Evolutionary conservation across 1,140 invertebrate species (phyloP).

Genomic region (Lepidostoma basale): DNA sequence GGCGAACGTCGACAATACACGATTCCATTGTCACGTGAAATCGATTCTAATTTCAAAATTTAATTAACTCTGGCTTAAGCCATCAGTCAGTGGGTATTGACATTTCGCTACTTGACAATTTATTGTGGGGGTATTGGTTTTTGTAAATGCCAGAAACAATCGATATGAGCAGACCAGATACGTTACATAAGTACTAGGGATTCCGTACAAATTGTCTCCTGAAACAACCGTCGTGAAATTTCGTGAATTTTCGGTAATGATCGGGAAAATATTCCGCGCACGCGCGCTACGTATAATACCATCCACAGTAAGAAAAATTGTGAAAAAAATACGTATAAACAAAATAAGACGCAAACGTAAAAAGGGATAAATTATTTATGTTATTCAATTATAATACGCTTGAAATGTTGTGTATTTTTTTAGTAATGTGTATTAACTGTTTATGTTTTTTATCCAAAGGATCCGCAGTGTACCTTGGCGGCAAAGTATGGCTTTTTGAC

Average conservation of each 20-base stretch:
- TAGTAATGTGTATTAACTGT: too few relatives aligned
- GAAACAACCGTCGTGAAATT: background rate
- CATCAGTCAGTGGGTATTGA: background rate
- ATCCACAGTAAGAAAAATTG: too few relatives aligned
- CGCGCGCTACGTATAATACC: too few relatives aligned
- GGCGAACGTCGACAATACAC: too few relatives aligned
- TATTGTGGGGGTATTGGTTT: background rate
- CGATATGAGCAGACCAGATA: background rate
- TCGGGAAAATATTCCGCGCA: background rate
- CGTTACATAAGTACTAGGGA: background rate
- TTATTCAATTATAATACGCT: too few relatives aligned
- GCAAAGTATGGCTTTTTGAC: too few relatives aligned
- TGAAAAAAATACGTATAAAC: too few relatives aligned
- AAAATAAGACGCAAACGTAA: too few relatives aligned
- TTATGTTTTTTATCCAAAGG: too few relatives aligned
- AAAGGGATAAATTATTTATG: too few relatives aligned
- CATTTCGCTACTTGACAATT: background rate
- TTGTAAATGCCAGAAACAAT: slow-evolving; percentile 6
- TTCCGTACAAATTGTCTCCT: background rate
- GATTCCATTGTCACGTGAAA: background rate
- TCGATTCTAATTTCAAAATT: background rate
- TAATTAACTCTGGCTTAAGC: background rate
- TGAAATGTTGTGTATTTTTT: too few relatives aligned
- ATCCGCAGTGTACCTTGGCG: too few relatives aligned
- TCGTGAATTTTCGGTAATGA: slow-evolving; percentile 4